Conservation (phyloP, 2,113 vertebrate genomes). For the Mirounga angustirostris region DNA sequence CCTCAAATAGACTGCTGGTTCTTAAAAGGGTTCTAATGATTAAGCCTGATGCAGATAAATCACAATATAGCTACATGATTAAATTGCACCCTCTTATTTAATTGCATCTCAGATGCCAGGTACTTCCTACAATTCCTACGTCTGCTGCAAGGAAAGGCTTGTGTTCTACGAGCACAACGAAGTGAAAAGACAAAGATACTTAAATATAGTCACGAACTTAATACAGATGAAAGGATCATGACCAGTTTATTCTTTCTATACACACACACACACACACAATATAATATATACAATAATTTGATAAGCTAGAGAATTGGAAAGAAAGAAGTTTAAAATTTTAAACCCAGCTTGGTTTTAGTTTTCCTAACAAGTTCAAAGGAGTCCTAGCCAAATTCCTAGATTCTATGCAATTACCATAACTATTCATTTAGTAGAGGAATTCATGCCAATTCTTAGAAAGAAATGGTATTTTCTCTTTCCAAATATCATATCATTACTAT, state of each 20-base stretch:
- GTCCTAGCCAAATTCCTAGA: background rate
- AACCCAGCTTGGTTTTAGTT: slow-evolving; percentile 14
- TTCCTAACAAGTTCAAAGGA: slow-evolving; percentile 26
- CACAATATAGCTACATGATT: background rate
- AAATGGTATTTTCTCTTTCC: slow-evolving; percentile 25
- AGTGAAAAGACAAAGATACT: background rate
- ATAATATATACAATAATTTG: background rate
- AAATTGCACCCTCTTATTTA: slow-evolving; percentile 14
- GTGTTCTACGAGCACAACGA: background rate
- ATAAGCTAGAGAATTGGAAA: slow-evolving; percentile 9
- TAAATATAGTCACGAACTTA: slow-evolving; percentile 3
- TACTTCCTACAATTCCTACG: slow-evolving; percentile 1
- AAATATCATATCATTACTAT: background rate
- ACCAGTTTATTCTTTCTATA: background rate
- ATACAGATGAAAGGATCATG: background rate
- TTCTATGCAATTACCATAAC: background rate
- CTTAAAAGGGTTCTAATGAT: slow-evolving; percentile 50
- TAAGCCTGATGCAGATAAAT: slow-evolving; percentile 47
- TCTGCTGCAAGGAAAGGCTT: background rate
- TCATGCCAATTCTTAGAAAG: background rate
- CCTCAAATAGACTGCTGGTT: slow-evolving; percentile 24
- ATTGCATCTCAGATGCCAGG: background rate
- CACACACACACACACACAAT: too few species aligned
- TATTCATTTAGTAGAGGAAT: slow-evolving; percentile 13
- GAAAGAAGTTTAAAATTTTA: background rate